Evolutionary conservation across 2,113 vertebrate genomes (phyloP).

Genomic region (Ailuropoda melanoleuca): DNA sequence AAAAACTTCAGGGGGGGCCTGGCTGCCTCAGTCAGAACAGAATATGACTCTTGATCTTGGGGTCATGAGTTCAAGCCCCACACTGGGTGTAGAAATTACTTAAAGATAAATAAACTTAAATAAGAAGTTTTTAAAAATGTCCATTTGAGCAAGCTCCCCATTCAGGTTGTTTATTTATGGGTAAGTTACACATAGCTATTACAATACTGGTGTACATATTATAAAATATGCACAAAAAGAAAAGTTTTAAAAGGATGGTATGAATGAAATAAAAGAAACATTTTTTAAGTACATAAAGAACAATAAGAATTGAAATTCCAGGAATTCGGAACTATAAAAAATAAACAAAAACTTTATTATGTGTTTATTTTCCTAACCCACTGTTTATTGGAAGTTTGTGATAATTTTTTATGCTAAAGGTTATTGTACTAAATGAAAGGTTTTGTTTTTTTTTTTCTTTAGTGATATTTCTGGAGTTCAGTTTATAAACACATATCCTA

Average conservation of each 20-base stretch:
- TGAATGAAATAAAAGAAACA: neutral
- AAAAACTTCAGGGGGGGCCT: neutral
- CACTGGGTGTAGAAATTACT: neutral
- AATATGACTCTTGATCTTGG: neutral
- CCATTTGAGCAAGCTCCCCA: neutral
- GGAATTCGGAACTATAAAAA: neutral
- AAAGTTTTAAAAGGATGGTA: neutral
- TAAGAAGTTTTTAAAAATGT: neutral
- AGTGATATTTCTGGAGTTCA: neutral
- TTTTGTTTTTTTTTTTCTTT: neutral
- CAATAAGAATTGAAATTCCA: neutral
- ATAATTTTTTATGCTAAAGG: neutral
- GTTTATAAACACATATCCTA: neutral
- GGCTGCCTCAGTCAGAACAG: neutral
- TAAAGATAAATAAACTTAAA: neutral
- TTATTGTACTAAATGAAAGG: neutral
- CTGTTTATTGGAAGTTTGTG: neutral
- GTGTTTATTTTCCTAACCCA: neutral
- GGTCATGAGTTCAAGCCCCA: neutral
- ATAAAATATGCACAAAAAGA: neutral
- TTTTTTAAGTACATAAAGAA: neutral
- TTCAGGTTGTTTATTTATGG: neutral
- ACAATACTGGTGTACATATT: neutral
- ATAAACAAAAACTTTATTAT: neutral
- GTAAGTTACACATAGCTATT: neutral